Conservation (phyloP, 2,888 invertebrate genomes). For the Mylabris sibirica region DNA sequence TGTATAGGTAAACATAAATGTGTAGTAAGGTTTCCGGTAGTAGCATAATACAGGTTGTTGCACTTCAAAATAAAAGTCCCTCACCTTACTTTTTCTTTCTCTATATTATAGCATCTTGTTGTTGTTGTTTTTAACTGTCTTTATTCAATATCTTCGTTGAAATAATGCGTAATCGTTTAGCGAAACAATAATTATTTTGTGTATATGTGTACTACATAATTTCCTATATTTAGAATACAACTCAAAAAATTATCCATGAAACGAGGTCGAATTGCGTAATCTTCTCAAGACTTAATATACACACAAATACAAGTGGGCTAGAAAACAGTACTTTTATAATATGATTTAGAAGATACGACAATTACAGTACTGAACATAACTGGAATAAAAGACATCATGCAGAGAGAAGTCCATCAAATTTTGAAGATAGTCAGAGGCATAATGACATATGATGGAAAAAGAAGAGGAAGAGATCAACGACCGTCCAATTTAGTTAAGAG, state of each 20-base stretch:
- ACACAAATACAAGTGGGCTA: conserved; percentile 43
- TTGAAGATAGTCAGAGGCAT: neutral
- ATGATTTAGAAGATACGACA: neutral
- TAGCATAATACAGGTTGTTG: conserved; percentile 1
- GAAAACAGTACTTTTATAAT: conserved; percentile 42
- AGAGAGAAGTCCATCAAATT: neutral
- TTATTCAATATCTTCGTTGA: no score
- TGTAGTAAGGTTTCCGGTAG: neutral
- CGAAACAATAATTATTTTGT: neutral
- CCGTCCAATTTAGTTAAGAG: neutral
- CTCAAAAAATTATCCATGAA: conserved; percentile 15
- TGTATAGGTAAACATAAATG: neutral
- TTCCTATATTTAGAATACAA: conserved; percentile 5
- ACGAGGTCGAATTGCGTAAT: conserved; percentile 47
- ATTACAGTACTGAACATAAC: neutral
- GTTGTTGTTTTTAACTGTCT: no score
- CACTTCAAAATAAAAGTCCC: conserved; percentile 6
- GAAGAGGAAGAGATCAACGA: neutral
- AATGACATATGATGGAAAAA: neutral
- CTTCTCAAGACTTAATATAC: conserved; percentile 42
- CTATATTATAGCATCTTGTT: neutral
- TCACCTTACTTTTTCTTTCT: conserved; percentile 4
- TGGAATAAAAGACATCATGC: neutral
- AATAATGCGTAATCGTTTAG: neutral
- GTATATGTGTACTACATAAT: neutral